phyloP scores from a whole-genome alignment of 2,888 invertebrate genomes.

The Parnassius mnemosyne region DNA sequence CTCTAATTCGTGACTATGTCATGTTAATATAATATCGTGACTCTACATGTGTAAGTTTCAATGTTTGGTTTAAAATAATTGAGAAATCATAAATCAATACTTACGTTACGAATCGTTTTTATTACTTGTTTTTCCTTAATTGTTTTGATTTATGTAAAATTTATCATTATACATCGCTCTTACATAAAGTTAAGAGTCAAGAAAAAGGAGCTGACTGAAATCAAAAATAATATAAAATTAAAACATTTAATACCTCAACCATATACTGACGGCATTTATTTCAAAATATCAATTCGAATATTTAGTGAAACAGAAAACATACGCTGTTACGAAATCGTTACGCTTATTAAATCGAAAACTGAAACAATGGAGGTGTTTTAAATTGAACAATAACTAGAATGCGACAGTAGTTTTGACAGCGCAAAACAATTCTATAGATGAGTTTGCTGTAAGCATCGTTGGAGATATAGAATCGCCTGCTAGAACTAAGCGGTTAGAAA shows the following conservation, averaged over 20 bases:
- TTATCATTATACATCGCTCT: too few relatives aligned
- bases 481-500: slow-evolving; percentile 28
- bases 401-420: slow-evolving; percentile 23
- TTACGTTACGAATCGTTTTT: not conserved
- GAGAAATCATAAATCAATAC: slow-evolving; percentile 43
- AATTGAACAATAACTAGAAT: slow-evolving; percentile 27
- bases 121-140: not conserved
- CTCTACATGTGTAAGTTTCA: slow-evolving; percentile 27
- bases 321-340: slow-evolving; percentile 16
- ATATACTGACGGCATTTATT: not conserved
- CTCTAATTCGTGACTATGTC: slow-evolving; percentile 53
- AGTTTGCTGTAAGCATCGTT: slow-evolving; percentile 24
- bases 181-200: too few relatives aligned
- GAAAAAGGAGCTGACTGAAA: too few relatives aligned
- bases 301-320: slow-evolving; percentile 19
- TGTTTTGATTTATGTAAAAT: not conserved
- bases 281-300: slow-evolving; percentile 1
- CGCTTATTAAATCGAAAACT: slow-evolving; percentile 28
- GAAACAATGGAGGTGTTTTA: slow-evolving; percentile 29
- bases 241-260: not conserved
- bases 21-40: slow-evolving; percentile 28
- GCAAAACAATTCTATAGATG: slow-evolving; percentile 26
- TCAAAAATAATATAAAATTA: not conserved
- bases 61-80: slow-evolving; percentile 34
- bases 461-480: slow-evolving; percentile 21